Evolutionary conservation across 2,113 vertebrate genomes (phyloP).

Genomic region (Chelonoidis abingdonii): DNA sequence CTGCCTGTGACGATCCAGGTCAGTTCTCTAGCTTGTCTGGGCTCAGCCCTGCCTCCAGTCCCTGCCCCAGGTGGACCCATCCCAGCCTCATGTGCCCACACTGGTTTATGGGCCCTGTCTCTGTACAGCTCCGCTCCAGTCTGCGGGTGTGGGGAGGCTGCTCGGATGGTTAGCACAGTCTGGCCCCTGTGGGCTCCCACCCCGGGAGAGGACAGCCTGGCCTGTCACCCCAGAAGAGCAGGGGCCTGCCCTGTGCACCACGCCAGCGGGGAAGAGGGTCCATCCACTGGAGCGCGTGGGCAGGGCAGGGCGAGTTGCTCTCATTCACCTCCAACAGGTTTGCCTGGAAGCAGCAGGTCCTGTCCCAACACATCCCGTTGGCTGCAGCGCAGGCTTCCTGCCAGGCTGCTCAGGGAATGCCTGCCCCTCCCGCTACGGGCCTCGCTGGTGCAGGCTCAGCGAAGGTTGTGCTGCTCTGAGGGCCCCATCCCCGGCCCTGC

Average conservation of each 20-base stretch:
- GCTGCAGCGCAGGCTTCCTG: neutral
- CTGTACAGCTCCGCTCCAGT: neutral
- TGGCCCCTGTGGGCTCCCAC: too few species aligned
- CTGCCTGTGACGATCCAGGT: neutral
- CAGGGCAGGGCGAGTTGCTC: neutral
- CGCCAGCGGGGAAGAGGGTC: too few species aligned
- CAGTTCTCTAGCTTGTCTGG: neutral
- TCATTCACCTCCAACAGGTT: neutral
- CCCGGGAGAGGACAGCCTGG: too few species aligned
- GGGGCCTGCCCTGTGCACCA: too few species aligned
- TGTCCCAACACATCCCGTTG: conserved; percentile 69
- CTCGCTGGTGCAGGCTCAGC: neutral
- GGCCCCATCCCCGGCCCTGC: too few species aligned
- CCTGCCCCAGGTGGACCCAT: neutral
- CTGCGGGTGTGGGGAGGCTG: neutral
- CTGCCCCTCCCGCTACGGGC: too few species aligned
- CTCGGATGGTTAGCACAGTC: neutral
- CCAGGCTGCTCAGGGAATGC: neutral
- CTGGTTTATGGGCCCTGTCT: neutral
- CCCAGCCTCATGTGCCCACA: neutral
- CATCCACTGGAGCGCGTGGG: neutral
- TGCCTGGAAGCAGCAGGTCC: conserved; percentile 56
- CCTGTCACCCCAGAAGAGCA: too few species aligned
- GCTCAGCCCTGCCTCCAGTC: neutral
- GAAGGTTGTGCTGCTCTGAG: neutral